phyloP scores from a whole-genome alignment of 1,140 invertebrate species.

The Arctopsyche grandis region DNA sequence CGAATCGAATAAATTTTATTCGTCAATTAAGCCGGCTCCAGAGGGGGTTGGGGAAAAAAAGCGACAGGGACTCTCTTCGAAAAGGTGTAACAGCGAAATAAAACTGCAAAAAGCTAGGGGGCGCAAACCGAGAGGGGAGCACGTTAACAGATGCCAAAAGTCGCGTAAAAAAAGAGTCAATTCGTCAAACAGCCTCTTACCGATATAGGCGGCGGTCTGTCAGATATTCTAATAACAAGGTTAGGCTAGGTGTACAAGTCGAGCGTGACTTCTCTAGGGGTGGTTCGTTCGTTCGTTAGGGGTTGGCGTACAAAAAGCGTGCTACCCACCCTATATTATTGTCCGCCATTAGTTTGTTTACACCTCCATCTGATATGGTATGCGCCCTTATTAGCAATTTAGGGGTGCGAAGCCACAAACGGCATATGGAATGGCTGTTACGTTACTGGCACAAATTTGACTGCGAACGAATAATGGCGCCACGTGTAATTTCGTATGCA shows the following conservation, averaged over 20 bases:
- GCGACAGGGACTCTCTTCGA: not conserved
- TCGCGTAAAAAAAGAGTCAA: constrained; percentile 50
- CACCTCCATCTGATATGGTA: constrained; percentile 55
- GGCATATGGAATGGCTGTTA: constrained; percentile 47
- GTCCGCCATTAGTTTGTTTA: constrained; percentile 54
- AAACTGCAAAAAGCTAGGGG: constrained; percentile 1
- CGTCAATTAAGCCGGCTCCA: constrained; percentile 28
- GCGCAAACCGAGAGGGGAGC: not conserved
- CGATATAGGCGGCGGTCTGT: constrained; percentile 26
- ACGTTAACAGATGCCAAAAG: constrained; percentile 48
- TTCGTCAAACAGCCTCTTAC: constrained; percentile 47
- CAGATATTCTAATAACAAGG: constrained; percentile 52
- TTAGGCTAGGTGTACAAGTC: constrained; percentile 37
- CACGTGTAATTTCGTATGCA: not conserved
- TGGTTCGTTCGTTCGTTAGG: not conserved
- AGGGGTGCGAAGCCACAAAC: constrained; percentile 52
- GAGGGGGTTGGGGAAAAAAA: not conserved
- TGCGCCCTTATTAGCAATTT: constrained; percentile 55
- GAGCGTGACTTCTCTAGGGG: constrained; percentile 34
- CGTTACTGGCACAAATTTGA: constrained; percentile 47
- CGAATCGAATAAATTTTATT: constrained; percentile 42
- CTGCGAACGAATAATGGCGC: constrained; percentile 39
- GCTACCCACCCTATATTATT: constrained; percentile 50
- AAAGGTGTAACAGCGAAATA: constrained; percentile 24
- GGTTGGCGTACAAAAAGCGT: constrained; percentile 44